phyloP scores from a whole-genome alignment of 2,113 vertebrate genomes.

The Rattus norvegicus region GRCr8 NC_086019.1:97665501-97666000 shows the following conservation, averaged over 20 bases:
- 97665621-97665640: not conserved
- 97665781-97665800: not conserved
- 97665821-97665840: not conserved
- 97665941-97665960: constrained; percentile 1
- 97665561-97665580: not conserved
- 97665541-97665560: not conserved
- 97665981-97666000: constrained; percentile 44
- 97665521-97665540: not conserved
- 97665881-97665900: not conserved
- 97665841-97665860: not conserved
- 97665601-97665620: too few species aligned
- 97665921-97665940: not conserved
- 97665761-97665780: not conserved
- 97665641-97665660: not conserved
- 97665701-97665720: too few species aligned
- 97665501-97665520: not conserved
- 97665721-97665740: too few species aligned
- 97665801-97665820: not conserved
- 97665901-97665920: too few species aligned
- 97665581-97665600: not conserved
- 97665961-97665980: not conserved
- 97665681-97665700: not conserved
- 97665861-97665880: not conserved
- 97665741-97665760: too few species aligned
- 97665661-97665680: not conserved